These are phyloP conservation scores for Sphecodes monilicornis DNA, from an alignment of 2,888 invertebrate species.

Conservation along the genomic window DNA sequence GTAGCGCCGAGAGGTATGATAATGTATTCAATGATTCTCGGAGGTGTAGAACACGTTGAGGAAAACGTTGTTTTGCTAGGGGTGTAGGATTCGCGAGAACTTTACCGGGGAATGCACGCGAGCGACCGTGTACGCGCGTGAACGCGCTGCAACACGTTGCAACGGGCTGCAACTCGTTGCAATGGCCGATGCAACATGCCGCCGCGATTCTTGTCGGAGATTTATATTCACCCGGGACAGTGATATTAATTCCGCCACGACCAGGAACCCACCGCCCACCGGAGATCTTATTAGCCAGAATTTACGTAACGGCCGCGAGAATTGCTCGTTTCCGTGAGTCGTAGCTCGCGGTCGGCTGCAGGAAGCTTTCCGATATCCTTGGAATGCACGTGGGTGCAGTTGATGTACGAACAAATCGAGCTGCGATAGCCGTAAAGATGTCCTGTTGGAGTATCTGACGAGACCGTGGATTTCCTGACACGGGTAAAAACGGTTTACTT, in stretches of 20 bases:
- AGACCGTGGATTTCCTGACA: neutral
- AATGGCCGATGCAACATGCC: neutral
- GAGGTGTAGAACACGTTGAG: constrained; percentile 5
- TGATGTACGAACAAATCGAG: constrained; percentile 19
- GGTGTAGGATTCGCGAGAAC: neutral
- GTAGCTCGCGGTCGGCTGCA: constrained; percentile 2
- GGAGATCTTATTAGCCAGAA: constrained; percentile 57
- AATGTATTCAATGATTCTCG: neutral
- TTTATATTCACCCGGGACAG: constrained; percentile 36
- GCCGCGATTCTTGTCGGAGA: constrained; percentile 40
- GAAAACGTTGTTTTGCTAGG: neutral
- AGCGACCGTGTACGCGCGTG: neutral
- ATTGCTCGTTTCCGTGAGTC: constrained; percentile 38
- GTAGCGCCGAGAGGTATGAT: neutral
- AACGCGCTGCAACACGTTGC: neutral
- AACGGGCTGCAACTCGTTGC: neutral
- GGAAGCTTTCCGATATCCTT: constrained; percentile 25
- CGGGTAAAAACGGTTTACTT: neutral
- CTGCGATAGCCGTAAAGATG: neutral
- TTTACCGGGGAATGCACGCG: constrained; percentile 14
- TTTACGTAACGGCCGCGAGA: constrained; percentile 46
- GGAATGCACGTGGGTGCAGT: constrained; percentile 49
- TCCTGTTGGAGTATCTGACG: neutral
- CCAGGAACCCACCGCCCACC: constrained; percentile 42
- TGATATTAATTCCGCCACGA: constrained; percentile 52